Conservation (phyloP, 2,888 invertebrate genomes). For the Spisula subtruncata region DNA sequence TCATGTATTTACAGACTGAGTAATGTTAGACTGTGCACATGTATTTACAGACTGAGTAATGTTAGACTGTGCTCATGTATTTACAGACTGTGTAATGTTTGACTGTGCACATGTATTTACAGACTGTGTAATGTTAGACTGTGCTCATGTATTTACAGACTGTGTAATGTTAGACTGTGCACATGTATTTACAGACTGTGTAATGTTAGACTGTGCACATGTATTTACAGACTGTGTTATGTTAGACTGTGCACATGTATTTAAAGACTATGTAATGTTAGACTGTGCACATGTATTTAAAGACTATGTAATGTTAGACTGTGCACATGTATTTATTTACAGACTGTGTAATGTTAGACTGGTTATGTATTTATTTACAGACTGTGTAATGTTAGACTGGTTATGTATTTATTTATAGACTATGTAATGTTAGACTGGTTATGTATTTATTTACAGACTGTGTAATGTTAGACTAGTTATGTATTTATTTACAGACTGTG, state of each 20-base stretch:
- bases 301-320: slow-evolving; percentile 49
- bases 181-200: slow-evolving; percentile 59
- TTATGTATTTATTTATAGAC: slow-evolving; percentile 63
- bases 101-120: too few species aligned
- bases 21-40: slow-evolving; percentile 41
- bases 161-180: slow-evolving; percentile 46
- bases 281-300: too few species aligned
- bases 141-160: too few species aligned
- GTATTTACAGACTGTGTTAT: slow-evolving; percentile 58
- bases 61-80: too few species aligned
- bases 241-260: too few species aligned
- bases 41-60: slow-evolving; percentile 58
- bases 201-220: slow-evolving; percentile 41
- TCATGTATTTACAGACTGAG: slow-evolving; percentile 59
- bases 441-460: slow-evolving; percentile 66
- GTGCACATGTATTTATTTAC: too few species aligned
- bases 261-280: slow-evolving; percentile 55
- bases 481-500: slow-evolving; percentile 62
- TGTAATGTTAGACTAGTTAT: slow-evolving; percentile 47
- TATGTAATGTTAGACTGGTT: slow-evolving; percentile 42
- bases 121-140: slow-evolving; percentile 50
- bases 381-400: slow-evolving; percentile 44
- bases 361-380: slow-evolving; percentile 64
- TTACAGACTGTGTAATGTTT: slow-evolving; percentile 57
- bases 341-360: slow-evolving; percentile 50